A percentile compares a stretch with the other conserved stretches of the same genome.
Conservation (phyloP, 1,140 invertebrate genomes). For the Zaprionus nigranus region DNA sequence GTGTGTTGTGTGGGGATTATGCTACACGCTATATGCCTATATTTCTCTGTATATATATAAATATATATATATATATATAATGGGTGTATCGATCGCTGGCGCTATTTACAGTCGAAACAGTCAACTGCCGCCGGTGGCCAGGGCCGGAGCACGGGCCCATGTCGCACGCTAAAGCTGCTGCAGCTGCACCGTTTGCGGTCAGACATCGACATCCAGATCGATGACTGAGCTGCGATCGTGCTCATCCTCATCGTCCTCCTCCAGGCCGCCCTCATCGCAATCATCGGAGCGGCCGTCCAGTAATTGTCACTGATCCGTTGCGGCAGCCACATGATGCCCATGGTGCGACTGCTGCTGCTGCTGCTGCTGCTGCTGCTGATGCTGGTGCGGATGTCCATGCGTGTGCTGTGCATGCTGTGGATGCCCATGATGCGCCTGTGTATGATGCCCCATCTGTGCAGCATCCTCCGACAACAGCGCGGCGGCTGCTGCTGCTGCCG, state of each 20-base stretch:
- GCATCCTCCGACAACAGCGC: conserved; percentile 61
- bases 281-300: conserved; percentile 79
- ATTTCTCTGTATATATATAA: conserved; percentile 18
- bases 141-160: conserved; percentile 17
- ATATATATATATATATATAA: conserved; percentile 42
- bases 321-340: conserved; percentile 33
- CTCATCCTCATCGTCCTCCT: conserved; percentile 63
- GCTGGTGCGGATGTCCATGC: conserved; percentile 46
- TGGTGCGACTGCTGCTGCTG: conserved; percentile 38
- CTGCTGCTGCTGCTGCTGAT: conserved; percentile 14
- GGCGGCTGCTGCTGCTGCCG: conserved; percentile 59
- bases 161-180: conserved; percentile 61
- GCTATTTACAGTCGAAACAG: conserved; percentile 46
- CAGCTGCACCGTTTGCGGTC: conserved; percentile 68
- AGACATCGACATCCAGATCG: conserved; percentile 82
- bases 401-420: conserved; percentile 43
- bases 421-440: conserved; percentile 59
- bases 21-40: conserved; percentile 48
- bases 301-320: conserved; percentile 84
- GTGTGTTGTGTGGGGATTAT: conserved; percentile 27
- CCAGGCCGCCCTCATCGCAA: conserved; percentile 67
- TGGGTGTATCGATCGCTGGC: conserved; percentile 36
- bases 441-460: conserved; percentile 55
- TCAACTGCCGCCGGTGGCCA: conserved; percentile 28
- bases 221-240: conserved; percentile 80